phyloP scores from a whole-genome alignment of 1,140 invertebrate species.

The Antheraea mylitta region DNA sequence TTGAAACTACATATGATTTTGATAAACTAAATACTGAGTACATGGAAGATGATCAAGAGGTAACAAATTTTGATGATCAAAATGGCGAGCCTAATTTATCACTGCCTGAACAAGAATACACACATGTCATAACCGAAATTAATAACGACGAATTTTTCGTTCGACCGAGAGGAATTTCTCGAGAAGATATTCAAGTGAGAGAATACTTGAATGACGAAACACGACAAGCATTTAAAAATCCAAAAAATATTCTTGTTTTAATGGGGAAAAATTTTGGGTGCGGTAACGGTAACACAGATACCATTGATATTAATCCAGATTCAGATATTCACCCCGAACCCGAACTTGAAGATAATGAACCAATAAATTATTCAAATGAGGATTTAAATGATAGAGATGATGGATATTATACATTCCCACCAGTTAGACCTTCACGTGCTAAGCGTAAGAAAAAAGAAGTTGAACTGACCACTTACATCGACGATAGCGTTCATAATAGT shows the following conservation, averaged over 20 bases:
- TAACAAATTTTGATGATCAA: slow-evolving; percentile 11
- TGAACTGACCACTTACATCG: slow-evolving; percentile 63
- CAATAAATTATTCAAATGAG: slow-evolving; percentile 56
- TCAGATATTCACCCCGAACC: slow-evolving; percentile 57
- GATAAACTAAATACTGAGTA: slow-evolving; percentile 59
- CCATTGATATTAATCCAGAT: slow-evolving; percentile 36
- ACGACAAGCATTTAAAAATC: slow-evolving; percentile 85
- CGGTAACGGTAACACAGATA: slow-evolving; percentile 56
- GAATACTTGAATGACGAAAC: slow-evolving; percentile 88
- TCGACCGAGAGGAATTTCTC: slow-evolving; percentile 87
- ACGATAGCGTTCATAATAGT: slow-evolving; percentile 61
- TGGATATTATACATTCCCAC: slow-evolving; percentile 77
- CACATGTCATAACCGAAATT: slow-evolving; percentile 87
- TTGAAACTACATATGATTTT: slow-evolving; percentile 64
- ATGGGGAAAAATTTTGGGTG: slow-evolving; percentile 70
- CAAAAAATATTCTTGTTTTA: slow-evolving; percentile 81
- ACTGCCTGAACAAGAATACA: slow-evolving; percentile 66
- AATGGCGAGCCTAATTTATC: slow-evolving; percentile 45
- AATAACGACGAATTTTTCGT: slow-evolving; percentile 93
- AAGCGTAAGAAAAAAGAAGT: slow-evolving; percentile 72
- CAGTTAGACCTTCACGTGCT: slow-evolving; percentile 70
- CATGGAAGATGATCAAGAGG: slow-evolving; percentile 42
- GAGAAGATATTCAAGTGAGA: slow-evolving; percentile 88
- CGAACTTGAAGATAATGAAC: slow-evolving; percentile 62
- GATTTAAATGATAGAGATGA: slow-evolving; percentile 73